A percentile compares a stretch with the other conserved stretches of the same genome.
phyloP scores from a whole-genome alignment of 92 coral and sea anemone species.

The Phenganax subtilis region DNA sequence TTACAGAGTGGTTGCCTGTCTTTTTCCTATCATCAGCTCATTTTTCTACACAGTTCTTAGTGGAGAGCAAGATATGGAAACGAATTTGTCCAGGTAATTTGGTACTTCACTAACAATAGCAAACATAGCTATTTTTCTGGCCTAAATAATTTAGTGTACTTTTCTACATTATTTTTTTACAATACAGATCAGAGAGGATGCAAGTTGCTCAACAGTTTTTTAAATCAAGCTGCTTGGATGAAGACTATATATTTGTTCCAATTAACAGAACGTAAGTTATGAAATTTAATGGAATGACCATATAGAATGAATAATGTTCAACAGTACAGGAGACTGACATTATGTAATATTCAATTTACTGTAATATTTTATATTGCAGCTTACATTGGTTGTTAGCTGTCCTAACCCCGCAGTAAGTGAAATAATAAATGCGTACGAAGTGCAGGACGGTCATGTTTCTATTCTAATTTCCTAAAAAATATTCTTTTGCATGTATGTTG shows the following conservation, averaged over 20 bases:
- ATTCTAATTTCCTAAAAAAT: background rate
- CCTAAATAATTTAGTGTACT: too few species aligned
- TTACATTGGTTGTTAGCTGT: slow-evolving; percentile 30
- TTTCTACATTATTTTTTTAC: too few species aligned
- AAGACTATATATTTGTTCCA: slow-evolving; percentile 50
- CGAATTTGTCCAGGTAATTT: background rate
- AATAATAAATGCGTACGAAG: too few species aligned
- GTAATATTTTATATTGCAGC: slow-evolving; percentile 28
- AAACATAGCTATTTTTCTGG: too few species aligned
- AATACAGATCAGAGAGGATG: slow-evolving; percentile 39
- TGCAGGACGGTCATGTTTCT: background rate
- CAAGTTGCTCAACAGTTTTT: slow-evolving; percentile 47
- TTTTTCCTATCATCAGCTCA: background rate
- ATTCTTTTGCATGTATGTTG: background rate
- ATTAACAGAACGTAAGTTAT: slow-evolving; percentile 55
- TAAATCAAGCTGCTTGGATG: slow-evolving; percentile 37
- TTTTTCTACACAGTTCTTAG: background rate
- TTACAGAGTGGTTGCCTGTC: background rate
- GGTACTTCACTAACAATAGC: background rate
- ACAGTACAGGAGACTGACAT: background rate
- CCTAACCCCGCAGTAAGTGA: background rate
- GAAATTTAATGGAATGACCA: background rate
- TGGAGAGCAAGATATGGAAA: background rate
- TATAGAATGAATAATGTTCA: too few species aligned
- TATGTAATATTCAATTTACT: background rate